Evolutionary conservation across 2,797 vertebrate genomes (phyloP).

Genomic region (Sebastes trivittatus): DNA sequence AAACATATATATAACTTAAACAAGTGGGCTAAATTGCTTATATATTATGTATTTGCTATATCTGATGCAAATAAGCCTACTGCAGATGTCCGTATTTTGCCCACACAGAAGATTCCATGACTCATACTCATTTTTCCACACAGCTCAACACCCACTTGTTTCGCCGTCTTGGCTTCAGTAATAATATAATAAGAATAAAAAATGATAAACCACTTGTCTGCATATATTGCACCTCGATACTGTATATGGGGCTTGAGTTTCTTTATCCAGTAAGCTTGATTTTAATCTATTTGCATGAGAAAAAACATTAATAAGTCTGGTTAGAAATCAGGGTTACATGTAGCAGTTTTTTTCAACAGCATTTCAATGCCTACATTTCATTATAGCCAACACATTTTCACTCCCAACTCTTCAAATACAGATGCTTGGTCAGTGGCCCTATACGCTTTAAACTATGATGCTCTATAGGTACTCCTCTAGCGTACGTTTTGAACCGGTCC

Average conservation of each 20-base stretch:
- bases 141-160: slow-evolving; percentile 12
- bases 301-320: too few species aligned
- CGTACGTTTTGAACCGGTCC: background rate
- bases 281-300: background rate
- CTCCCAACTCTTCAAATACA: background rate
- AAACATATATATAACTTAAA: background rate
- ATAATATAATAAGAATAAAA: background rate
- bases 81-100: slow-evolving; percentile 8
- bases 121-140: slow-evolving; percentile 7
- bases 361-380: background rate
- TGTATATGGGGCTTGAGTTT: background rate
- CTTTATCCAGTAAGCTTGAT: background rate
- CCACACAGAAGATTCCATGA: slow-evolving; percentile 13
- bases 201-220: background rate
- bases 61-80: background rate
- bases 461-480: background rate
- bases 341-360: background rate
- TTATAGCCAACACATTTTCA: background rate
- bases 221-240: background rate
- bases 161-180: background rate
- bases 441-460: background rate
- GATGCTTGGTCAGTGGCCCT: background rate
- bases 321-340: background rate
- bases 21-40: background rate
- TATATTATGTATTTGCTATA: too few species aligned